These are phyloP conservation scores for Acipenser transmontanus DNA, from an alignment of 2,797 vertebrate genomes.

Conservation along the genomic window DNA sequence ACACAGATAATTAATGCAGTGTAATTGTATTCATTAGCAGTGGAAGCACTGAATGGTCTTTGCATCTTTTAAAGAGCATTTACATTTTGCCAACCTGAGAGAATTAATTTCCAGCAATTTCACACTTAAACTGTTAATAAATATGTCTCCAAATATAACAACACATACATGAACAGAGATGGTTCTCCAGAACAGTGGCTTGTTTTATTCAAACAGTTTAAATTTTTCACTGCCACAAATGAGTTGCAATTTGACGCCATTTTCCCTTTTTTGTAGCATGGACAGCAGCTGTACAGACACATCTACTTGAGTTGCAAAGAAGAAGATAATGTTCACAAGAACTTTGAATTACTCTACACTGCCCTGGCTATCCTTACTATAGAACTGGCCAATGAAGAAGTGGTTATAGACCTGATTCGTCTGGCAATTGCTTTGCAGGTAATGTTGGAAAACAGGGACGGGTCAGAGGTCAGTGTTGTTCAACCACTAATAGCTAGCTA, in stretches of 20 bases:
- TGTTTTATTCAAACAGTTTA: neutral
- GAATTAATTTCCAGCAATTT: no score
- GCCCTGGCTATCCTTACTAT: slow-evolving; percentile 84
- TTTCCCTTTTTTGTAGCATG: slow-evolving; percentile 62
- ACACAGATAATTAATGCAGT: slow-evolving; percentile 18
- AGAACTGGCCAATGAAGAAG: slow-evolving; percentile 92
- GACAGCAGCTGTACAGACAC: slow-evolving; percentile 90
- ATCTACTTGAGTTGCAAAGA: slow-evolving; percentile 91
- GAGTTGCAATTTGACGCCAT: neutral
- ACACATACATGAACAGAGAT: neutral
- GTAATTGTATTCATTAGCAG: slow-evolving; percentile 25
- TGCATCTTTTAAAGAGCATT: neutral
- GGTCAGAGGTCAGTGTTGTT: no score
- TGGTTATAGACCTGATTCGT: slow-evolving; percentile 87
- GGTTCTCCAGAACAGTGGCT: neutral
- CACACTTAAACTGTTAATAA: no score
- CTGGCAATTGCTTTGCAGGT: slow-evolving; percentile 88
- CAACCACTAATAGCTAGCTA: no score
- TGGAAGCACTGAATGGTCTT: slow-evolving; percentile 4
- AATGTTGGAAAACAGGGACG: neutral
- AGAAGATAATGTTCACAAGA: slow-evolving; percentile 89
- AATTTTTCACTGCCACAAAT: neutral
- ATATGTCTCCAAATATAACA: no score
- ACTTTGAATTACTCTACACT: slow-evolving; percentile 94
- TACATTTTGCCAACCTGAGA: no score